Evolutionary conservation across 2,113 vertebrate species (phyloP).

Genomic region (Ardeotis arabs): DNA sequence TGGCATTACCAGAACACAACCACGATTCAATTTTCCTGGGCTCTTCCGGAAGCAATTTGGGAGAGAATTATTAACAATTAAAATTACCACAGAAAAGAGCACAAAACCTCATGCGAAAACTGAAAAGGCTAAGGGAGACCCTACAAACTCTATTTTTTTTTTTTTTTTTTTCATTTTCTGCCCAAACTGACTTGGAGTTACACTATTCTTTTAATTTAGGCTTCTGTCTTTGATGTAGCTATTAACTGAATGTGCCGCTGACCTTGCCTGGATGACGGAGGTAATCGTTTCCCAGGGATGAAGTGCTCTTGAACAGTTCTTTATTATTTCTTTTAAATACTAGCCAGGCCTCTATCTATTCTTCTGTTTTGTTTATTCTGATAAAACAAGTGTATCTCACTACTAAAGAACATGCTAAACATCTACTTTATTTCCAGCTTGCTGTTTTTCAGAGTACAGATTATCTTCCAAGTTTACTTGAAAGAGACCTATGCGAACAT

Average conservation of each 20-base stretch:
- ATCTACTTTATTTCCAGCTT: not conserved
- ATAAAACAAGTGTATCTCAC: not conserved
- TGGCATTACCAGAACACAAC: not conserved
- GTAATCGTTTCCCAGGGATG: not conserved
- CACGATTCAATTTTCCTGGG: not conserved
- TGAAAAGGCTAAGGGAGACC: not conserved
- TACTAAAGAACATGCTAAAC: not conserved
- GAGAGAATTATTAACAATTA: not conserved
- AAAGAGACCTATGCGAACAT: not conserved
- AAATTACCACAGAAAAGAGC: not conserved
- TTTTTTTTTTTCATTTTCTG: not conserved
- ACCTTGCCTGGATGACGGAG: constrained; percentile 26
- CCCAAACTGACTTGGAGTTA: not conserved
- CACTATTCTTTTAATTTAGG: not conserved
- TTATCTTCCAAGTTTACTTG: not conserved
- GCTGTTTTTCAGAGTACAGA: not conserved
- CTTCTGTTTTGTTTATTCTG: not conserved
- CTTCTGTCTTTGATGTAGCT: constrained; percentile 18
- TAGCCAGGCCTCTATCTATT: not conserved
- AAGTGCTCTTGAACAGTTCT: not conserved
- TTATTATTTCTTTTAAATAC: not conserved
- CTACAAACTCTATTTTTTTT: not conserved
- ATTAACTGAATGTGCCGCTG: constrained; percentile 7
- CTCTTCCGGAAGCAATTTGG: not conserved
- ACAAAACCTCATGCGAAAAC: not conserved